Evolutionary conservation across 2,797 vertebrate genomes (phyloP).

Genomic region (Lemur catta): DNA sequence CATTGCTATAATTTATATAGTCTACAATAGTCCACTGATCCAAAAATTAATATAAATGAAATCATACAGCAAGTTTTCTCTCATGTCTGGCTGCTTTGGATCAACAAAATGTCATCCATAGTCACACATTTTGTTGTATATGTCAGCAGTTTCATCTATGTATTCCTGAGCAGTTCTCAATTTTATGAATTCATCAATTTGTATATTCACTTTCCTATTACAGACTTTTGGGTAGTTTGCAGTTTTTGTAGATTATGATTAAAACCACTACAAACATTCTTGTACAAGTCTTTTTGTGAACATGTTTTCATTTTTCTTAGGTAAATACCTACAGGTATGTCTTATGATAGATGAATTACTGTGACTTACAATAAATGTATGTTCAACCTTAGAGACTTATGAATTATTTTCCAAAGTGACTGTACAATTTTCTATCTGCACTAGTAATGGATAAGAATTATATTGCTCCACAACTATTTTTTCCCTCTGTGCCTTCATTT

Average conservation of each 20-base stretch:
- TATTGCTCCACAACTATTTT: background rate
- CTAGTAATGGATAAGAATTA: background rate
- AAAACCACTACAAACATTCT: background rate
- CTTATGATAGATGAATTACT: background rate
- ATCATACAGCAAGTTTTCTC: background rate
- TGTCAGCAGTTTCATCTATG: background rate
- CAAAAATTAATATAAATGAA: background rate
- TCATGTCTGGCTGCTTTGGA: background rate
- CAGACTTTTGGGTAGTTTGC: background rate
- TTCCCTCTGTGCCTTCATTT: background rate
- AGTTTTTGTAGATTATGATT: background rate
- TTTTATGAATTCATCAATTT: background rate
- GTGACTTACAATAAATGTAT: background rate
- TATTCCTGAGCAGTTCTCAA: background rate
- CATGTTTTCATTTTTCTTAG: background rate
- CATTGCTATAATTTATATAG: background rate
- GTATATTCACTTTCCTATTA: background rate
- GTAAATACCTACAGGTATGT: background rate
- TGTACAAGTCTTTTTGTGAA: background rate
- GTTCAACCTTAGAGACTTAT: background rate
- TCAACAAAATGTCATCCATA: background rate
- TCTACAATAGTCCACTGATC: background rate
- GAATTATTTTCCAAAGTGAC: slow-evolving; percentile 3
- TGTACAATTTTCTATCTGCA: background rate
- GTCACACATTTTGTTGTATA: background rate